phyloP scores from a whole-genome alignment of 64 coral and sea anemone genomes.

The Porites australiensis region DNA sequence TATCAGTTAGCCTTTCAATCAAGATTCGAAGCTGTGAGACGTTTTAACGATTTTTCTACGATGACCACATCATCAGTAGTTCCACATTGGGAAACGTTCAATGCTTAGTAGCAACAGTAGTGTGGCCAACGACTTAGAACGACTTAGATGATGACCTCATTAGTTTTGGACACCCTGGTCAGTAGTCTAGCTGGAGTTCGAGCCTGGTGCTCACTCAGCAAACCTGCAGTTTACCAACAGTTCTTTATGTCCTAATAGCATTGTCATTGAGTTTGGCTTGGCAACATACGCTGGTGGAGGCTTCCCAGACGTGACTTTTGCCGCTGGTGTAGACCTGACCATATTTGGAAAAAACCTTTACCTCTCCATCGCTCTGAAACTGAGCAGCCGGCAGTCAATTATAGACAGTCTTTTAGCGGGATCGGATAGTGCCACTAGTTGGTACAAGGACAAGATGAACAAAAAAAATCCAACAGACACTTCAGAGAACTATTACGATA shows the following conservation, averaged over 20 bases:
- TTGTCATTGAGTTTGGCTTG: constrained; percentile 91
- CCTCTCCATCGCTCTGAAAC: constrained; percentile 59
- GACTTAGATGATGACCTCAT: too few relatives aligned
- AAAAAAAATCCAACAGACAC: constrained; percentile 82
- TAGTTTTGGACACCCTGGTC: too few relatives aligned
- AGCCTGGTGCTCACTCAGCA: too few relatives aligned
- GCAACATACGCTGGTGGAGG: constrained; percentile 57
- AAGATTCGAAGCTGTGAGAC: too few relatives aligned
- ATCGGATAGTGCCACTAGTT: constrained; percentile 41
- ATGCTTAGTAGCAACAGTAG: too few relatives aligned
- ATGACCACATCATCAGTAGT: too few relatives aligned
- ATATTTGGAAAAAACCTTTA: constrained; percentile 94
- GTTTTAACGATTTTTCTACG: too few relatives aligned
- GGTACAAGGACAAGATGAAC: constrained; percentile 93
- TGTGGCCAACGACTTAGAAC: too few relatives aligned
- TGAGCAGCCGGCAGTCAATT: constrained; percentile 31
- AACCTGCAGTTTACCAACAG: too few relatives aligned
- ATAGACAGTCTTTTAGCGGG: constrained; percentile 58
- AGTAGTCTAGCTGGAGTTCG: too few relatives aligned
- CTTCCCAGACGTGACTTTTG: constrained; percentile 70
- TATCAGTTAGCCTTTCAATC: too few relatives aligned
- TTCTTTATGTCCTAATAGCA: constrained; percentile 5
- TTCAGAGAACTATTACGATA: constrained; percentile 90
- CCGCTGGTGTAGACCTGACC: constrained; percentile 87
- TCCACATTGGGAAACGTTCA: too few relatives aligned